Evolutionary conservation across 64 coral and sea anemone species (phyloP), one percentile per base, ranked within the genome.

Genomic region (Montipora capricornis): DNA sequence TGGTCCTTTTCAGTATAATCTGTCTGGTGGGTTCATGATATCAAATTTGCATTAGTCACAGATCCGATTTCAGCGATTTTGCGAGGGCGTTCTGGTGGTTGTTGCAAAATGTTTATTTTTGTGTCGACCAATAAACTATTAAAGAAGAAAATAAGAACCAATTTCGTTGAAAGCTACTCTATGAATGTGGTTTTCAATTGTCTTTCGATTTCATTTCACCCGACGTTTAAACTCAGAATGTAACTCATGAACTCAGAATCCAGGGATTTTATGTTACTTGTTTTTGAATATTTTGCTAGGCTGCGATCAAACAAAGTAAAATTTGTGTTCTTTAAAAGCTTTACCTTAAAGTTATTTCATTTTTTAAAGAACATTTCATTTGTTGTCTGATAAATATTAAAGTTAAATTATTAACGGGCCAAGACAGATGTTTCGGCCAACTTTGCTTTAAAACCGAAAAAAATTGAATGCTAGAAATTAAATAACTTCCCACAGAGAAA

Each of bases 351-450:
- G 6, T 12, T 12, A 1, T 48, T 76, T 76, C 4, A 8, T 49
- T 78, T 78, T 44, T 44, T 77, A 5, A 45, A 4, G 1, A 37
- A 16, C 46, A 44, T 2, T 12, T 13, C 14, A 84, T n/a, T 4
- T 64, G 61, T 86, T 71, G 71, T 86, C 64, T 22, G 46, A n/a
- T 71, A 68, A 71, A 86, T 10, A 86, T 70, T 86, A 11, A 19
- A 45, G 47, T 86, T 86, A 20, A 86, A 86, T 86, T 47, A 86
- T 86, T 86, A 86, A 86, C 14, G 66, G 70, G 19, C 66, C 20
- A 46, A 45, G 46, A 68, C 82, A 86, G 82, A 70, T 86, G 82
- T 86, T 71, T 50, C 20, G 14, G 15, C 66, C 67, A 14, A 10
- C 66, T 86, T 86, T 9, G 44, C 73, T 13, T 84, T 84, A 68